These are phyloP conservation scores for Azemiops feae DNA, from an alignment of 2,113 vertebrate genomes.

Conservation along the genomic window DNA sequence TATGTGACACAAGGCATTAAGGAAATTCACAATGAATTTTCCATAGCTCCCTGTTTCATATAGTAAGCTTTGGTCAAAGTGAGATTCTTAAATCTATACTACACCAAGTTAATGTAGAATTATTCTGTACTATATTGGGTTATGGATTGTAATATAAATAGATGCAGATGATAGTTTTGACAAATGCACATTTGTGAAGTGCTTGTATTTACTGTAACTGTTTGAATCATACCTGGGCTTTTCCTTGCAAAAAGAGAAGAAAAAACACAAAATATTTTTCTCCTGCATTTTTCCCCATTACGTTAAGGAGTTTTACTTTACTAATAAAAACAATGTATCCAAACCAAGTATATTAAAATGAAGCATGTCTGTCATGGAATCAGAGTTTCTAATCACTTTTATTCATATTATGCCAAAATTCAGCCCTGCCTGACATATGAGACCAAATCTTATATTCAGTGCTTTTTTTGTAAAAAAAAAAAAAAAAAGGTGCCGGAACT, in stretches of 20 bases:
- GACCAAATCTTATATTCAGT: slow-evolving; percentile 5
- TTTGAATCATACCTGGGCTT: not conserved
- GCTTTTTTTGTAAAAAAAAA: no score
- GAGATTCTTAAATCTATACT: not conserved
- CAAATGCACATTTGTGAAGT: not conserved
- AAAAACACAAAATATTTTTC: not conserved
- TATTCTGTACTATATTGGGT: not conserved
- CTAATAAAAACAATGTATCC: not conserved
- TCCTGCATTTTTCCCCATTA: not conserved
- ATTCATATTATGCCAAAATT: not conserved
- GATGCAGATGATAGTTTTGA: not conserved
- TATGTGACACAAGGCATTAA: not conserved
- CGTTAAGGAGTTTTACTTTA: not conserved
- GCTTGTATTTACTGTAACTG: not conserved
- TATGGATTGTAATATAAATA: not conserved
- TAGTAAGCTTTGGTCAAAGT: not conserved
- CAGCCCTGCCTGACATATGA: not conserved
- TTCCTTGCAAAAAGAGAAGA: not conserved
- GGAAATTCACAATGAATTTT: not conserved
- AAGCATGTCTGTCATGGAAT: not conserved
- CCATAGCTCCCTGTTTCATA: not conserved
- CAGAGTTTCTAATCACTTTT: not conserved
- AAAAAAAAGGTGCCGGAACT: no score
- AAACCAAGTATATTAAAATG: not conserved
- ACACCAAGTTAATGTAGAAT: not conserved